Percentiles rank a stretch among this genome's conserved stretches.
phyloP scores from a whole-genome alignment of 2,797 vertebrate genomes.

The Ctenochaetus hawaiiensis region DNA sequence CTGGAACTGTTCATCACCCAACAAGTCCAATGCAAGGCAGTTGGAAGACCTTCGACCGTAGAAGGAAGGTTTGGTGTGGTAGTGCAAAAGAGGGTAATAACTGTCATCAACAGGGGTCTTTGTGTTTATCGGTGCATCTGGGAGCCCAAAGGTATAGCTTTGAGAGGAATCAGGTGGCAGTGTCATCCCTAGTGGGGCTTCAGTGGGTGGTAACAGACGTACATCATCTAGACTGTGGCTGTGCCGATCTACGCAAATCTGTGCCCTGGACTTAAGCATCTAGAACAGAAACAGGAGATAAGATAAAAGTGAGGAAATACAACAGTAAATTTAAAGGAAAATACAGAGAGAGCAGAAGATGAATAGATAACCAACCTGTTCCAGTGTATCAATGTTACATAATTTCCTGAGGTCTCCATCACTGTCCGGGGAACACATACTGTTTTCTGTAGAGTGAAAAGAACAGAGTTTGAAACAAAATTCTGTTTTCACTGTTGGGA shows the following conservation, averaged over 20 bases:
- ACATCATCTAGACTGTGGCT: conserved; percentile 88
- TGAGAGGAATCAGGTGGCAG: conserved; percentile 85
- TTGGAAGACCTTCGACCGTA: conserved; percentile 86
- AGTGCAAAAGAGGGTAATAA: conserved; percentile 81
- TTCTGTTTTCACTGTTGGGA: neutral
- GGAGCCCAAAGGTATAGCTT: conserved; percentile 87
- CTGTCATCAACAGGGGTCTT: conserved; percentile 69
- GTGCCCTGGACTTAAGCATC: conserved; percentile 68
- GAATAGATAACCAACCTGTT: conserved; percentile 80
- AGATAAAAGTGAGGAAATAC: conserved; percentile 8
- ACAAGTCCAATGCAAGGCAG: conserved; percentile 87
- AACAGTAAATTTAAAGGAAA: neutral
- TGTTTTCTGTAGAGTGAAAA: conserved; percentile 59
- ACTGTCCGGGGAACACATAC: conserved; percentile 16
- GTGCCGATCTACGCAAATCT: conserved; percentile 78
- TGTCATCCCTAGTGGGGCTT: conserved; percentile 62
- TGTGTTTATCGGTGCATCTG: conserved; percentile 75
- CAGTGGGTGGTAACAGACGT: conserved; percentile 73
- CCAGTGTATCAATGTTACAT: conserved; percentile 74
- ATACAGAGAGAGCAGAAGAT: neutral
- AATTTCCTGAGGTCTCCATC: conserved; percentile 61
- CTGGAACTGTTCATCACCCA: conserved; percentile 86
- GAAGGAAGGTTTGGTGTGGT: conserved; percentile 86
- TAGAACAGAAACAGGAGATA: conserved; percentile 33
- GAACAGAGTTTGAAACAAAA: neutral